Conservation (phyloP, 2,888 invertebrate species). For the Amaurobius ferox region DNA sequence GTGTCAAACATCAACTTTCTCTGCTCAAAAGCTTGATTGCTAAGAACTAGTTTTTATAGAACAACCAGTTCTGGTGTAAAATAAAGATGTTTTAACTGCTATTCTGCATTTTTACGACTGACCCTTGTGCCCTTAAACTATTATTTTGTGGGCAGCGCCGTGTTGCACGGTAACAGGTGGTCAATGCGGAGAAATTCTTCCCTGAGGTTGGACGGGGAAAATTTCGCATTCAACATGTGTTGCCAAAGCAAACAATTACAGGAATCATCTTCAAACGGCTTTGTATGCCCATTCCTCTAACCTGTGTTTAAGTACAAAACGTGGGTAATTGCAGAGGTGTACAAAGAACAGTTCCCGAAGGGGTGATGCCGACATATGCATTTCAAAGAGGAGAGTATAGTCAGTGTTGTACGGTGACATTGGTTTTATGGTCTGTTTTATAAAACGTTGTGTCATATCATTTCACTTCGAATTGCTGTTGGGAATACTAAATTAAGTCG, state of each 20-base stretch:
- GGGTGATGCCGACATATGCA: background rate
- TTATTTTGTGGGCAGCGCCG: background rate
- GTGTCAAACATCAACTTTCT: no score
- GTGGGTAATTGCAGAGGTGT: slow-evolving; percentile 24
- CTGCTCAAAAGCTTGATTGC: no score
- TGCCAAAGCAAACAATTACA: slow-evolving; percentile 46
- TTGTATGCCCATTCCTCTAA: slow-evolving; percentile 8
- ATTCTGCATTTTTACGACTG: no score
- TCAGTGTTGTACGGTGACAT: no score
- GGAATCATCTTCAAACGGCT: slow-evolving; percentile 14
- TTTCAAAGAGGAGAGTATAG: no score
- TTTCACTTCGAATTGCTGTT: no score
- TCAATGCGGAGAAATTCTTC: background rate
- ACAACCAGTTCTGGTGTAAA: no score
- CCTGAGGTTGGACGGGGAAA: background rate
- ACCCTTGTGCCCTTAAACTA: background rate
- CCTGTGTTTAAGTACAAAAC: slow-evolving; percentile 36
- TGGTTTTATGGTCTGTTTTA: no score
- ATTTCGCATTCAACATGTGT: slow-evolving; percentile 26
- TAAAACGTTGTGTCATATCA: no score
- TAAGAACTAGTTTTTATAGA: no score
- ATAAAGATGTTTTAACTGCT: no score
- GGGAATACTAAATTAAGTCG: no score
- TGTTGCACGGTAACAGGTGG: slow-evolving; percentile 29
- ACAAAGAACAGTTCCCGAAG: background rate